A percentile compares a stretch with the other conserved stretches of the same genome.
These are phyloP conservation scores for Eriocheir sinensis DNA, from an alignment of 1,140 invertebrate genomes.

Conservation along the genomic window DNA sequence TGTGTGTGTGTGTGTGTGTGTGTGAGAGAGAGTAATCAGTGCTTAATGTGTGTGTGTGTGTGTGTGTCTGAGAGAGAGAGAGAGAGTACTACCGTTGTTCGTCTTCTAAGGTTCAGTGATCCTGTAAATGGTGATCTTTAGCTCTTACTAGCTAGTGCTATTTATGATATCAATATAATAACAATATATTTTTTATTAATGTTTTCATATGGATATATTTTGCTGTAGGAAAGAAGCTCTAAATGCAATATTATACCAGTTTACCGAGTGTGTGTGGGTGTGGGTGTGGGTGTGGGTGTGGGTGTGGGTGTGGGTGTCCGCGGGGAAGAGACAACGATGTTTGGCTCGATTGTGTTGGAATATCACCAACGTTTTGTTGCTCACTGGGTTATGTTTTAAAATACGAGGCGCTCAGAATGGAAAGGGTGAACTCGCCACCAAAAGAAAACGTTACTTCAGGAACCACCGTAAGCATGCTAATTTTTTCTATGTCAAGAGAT, in stretches of 20 bases:
- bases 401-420: no score
- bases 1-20: no score
- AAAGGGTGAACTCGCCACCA: no score
- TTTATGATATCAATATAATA: not conserved
- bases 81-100: not conserved
- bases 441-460: no score
- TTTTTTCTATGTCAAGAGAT: no score
- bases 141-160: not conserved
- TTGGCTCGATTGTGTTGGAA: no score
- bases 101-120: not conserved
- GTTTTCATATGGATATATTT: conserved; percentile 15
- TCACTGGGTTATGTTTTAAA: no score
- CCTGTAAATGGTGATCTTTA: not conserved
- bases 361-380: no score
- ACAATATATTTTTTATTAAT: conserved; percentile 2
- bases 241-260: not conserved
- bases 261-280: not conserved
- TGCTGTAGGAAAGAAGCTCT: not conserved
- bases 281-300: not conserved
- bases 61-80: no score
- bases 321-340: no score
- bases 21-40: not conserved
- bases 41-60: not conserved
- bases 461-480: no score
- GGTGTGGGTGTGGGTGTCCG: no score